phyloP scores from a whole-genome alignment of 1,140 invertebrate genomes.

The Drosophila nasuta region DNA sequence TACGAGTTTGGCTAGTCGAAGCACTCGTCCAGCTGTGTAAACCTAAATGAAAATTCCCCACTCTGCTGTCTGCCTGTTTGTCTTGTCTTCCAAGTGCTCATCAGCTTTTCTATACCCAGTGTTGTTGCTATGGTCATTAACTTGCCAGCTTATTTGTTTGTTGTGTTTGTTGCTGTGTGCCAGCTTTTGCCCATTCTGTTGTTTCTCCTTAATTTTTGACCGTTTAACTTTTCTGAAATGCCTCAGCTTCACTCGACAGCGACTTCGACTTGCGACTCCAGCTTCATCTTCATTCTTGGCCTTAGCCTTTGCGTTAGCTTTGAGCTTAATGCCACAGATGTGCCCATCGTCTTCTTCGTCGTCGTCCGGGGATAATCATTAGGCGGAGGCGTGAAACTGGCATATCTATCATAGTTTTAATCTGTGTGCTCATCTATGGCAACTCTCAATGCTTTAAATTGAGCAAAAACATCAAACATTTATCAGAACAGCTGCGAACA shows the following conservation, averaged over 20 bases:
- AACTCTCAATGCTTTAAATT: background rate
- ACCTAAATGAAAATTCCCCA: constrained; percentile 23
- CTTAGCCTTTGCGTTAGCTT: constrained; percentile 30
- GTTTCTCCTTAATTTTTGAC: constrained; percentile 68
- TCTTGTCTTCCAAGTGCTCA: constrained; percentile 26
- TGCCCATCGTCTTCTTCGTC: constrained; percentile 23
- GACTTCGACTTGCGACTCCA: background rate
- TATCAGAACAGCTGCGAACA: constrained; percentile 24
- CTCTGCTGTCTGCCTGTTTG: constrained; percentile 32
- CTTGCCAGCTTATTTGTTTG: constrained; percentile 65
- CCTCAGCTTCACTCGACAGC: constrained; percentile 20
- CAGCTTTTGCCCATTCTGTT: constrained; percentile 28
- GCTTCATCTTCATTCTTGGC: constrained; percentile 16
- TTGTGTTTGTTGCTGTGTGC: constrained; percentile 24
- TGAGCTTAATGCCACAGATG: constrained; percentile 70
- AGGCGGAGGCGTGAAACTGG: constrained; percentile 25
- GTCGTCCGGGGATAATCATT: constrained; percentile 57
- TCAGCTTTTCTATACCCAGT: constrained; percentile 34
- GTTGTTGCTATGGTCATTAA: constrained; percentile 69
- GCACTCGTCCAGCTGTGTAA: background rate
- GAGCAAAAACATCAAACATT: constrained; percentile 13
- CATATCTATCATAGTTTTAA: constrained; percentile 49
- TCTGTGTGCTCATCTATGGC: constrained; percentile 14
- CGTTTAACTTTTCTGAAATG: constrained; percentile 72
- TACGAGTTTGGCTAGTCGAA: constrained; percentile 51